A percentile compares a stretch with the other conserved stretches of the same genome.
Evolutionary conservation across 2,113 vertebrate species (phyloP).

Genomic region (Chaetodon auriga): DNA sequence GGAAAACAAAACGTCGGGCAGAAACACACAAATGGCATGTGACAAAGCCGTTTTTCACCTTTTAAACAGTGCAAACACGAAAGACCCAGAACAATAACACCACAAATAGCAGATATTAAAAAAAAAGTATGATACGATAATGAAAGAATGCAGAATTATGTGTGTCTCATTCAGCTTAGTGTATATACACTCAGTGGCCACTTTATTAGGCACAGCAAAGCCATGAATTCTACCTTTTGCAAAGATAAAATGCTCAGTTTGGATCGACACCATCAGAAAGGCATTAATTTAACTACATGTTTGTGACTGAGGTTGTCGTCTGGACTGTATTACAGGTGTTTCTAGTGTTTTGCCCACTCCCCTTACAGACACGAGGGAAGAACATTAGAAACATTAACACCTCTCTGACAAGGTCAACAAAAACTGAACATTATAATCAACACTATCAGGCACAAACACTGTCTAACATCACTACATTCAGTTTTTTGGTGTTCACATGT

Average conservation of each 20-base stretch:
- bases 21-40: not conserved
- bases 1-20: not conserved
- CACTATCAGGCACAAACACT: not conserved
- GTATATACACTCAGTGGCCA: not conserved
- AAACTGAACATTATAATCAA: too few species aligned
- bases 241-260: too few species aligned
- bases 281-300: too few species aligned
- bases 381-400: too few species aligned
- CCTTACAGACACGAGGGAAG: too few species aligned
- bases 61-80: not conserved
- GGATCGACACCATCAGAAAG: too few species aligned
- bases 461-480: not conserved
- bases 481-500: not conserved
- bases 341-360: too few species aligned
- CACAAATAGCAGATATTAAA: not conserved
- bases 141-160: not conserved
- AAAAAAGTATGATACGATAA: not conserved
- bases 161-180: not conserved
- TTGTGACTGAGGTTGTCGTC: too few species aligned
- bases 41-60: not conserved
- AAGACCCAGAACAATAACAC: not conserved
- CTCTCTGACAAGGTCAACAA: too few species aligned
- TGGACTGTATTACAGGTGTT: not conserved
- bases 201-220: too few species aligned
- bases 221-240: too few species aligned